These are phyloP conservation scores for Romanogobio albipinnatus DNA, from an alignment of 2,113 vertebrate species.

Conservation along the genomic window DNA sequence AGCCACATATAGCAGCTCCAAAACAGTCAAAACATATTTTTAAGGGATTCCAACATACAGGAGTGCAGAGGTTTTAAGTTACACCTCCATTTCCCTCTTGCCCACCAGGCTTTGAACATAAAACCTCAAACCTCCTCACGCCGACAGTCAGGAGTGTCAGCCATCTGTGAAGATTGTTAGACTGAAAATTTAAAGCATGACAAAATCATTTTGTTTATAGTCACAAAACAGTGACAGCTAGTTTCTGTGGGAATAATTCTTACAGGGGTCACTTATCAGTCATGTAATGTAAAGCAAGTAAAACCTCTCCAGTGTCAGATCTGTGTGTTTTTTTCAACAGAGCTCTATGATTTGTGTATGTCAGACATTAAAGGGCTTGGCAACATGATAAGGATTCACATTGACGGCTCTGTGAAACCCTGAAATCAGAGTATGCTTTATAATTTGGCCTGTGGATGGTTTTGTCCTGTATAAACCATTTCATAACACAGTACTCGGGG, in stretches of 20 bases:
- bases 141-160: slow-evolving; percentile 33
- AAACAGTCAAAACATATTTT: background rate
- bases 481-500: background rate
- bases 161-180: slow-evolving; percentile 15
- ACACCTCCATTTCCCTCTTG: slow-evolving; percentile 3
- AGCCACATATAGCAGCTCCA: background rate
- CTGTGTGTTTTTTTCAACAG: background rate
- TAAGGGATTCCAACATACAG: background rate
- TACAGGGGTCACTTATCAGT: slow-evolving; percentile 37
- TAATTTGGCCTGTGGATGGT: slow-evolving; percentile 4
- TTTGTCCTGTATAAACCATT: slow-evolving; percentile 42
- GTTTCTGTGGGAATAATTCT: slow-evolving; percentile 33
- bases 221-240: background rate
- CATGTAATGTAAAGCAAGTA: slow-evolving; percentile 5
- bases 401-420: slow-evolving; percentile 36
- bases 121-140: slow-evolving; percentile 22
- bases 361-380: slow-evolving; percentile 51
- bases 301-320: background rate
- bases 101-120: slow-evolving; percentile 29
- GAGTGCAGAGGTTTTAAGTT: slow-evolving; percentile 39
- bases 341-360: slow-evolving; percentile 37
- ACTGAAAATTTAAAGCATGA: slow-evolving; percentile 11
- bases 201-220: slow-evolving; percentile 15
- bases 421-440: slow-evolving; percentile 30
- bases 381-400: slow-evolving; percentile 27